A percentile compares a stretch with the other conserved stretches of the same genome.
Conservation (phyloP, 2,113 vertebrate genomes). For the Arothron firmamentum region DNA sequence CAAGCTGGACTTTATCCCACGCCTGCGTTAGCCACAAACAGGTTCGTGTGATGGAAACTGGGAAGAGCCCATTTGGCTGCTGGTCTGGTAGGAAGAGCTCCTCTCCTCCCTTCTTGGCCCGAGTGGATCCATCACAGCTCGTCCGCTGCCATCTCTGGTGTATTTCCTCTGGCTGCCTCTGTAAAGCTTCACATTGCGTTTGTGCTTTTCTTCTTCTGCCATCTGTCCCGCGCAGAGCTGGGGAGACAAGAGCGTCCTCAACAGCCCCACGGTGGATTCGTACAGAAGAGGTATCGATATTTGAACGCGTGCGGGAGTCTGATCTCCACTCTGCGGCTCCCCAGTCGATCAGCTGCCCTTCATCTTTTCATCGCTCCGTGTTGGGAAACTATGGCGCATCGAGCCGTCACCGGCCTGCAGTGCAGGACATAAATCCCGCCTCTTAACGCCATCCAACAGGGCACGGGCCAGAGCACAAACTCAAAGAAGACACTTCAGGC, state of each 20-base stretch:
- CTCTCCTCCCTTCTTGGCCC: conserved; percentile 4
- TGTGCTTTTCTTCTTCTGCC: conserved; percentile 18
- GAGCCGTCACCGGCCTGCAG: not conserved
- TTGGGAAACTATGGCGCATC: not conserved
- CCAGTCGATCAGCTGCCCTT: conserved; percentile 7
- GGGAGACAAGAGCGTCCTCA: conserved; percentile 18
- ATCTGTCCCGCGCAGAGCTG: conserved; percentile 20
- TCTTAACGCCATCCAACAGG: not conserved
- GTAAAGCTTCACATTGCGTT: conserved; percentile 40
- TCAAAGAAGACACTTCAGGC: too few relatives aligned
- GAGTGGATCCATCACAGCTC: conserved; percentile 18
- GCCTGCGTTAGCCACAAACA: not conserved
- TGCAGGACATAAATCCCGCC: not conserved
- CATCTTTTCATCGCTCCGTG: conserved; percentile 4
- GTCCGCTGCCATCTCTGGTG: conserved; percentile 26
- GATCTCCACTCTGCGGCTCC: conserved; percentile 10
- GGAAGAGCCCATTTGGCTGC: not conserved
- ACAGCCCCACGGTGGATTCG: conserved; percentile 11
- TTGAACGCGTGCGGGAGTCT: conserved; percentile 16
- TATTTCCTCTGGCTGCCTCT: conserved; percentile 25
- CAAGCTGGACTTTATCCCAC: too few relatives aligned
- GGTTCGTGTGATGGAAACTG: conserved; percentile 23
- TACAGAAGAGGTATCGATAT: conserved; percentile 13
- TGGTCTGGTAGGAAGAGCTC: conserved; percentile 7
- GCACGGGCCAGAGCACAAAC: too few relatives aligned